Percentiles rank a stretch among this genome's conserved stretches.
Conservation (phyloP, 2,797 vertebrate species). For the Anabas testudineus region DNA sequence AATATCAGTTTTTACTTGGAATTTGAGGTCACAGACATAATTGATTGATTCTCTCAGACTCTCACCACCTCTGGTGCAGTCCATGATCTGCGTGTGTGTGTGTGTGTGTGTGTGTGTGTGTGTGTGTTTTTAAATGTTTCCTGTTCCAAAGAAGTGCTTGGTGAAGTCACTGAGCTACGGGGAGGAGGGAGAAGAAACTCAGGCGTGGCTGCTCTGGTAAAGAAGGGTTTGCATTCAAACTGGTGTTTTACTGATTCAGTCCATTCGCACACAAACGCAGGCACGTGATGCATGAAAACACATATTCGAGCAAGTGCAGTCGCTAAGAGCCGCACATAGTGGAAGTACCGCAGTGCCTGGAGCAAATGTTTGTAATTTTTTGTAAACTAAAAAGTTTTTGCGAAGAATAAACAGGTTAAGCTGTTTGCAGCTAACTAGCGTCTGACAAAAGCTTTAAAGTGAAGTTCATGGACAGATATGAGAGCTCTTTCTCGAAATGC, state of each 20-base stretch:
- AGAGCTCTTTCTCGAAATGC: too few relatives aligned
- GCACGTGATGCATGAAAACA: slow-evolving; percentile 42
- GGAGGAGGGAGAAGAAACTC: slow-evolving; percentile 29
- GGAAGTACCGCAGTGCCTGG: neutral
- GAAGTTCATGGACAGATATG: too few relatives aligned
- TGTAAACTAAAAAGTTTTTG: too few relatives aligned
- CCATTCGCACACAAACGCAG: slow-evolving; percentile 58
- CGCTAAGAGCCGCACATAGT: slow-evolving; percentile 13
- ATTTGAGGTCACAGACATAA: neutral
- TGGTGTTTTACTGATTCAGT: slow-evolving; percentile 71
- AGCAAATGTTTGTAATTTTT: neutral
- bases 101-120: neutral
- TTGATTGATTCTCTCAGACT: neutral
- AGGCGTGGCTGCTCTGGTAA: slow-evolving; percentile 76
- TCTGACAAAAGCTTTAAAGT: too few relatives aligned
- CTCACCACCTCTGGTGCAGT: neutral
- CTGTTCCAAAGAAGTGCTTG: neutral
- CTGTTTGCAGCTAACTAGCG: too few relatives aligned
- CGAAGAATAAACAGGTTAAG: too few relatives aligned
- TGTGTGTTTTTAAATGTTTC: slow-evolving; percentile 9
- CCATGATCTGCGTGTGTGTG: neutral
- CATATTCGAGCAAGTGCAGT: slow-evolving; percentile 17
- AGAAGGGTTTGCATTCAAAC: slow-evolving; percentile 71
- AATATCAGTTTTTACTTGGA: slow-evolving; percentile 4
- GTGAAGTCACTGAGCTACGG: slow-evolving; percentile 8